phyloP scores from a whole-genome alignment of 2,113 vertebrate genomes.

The Eptesicus fuscus region DNA sequence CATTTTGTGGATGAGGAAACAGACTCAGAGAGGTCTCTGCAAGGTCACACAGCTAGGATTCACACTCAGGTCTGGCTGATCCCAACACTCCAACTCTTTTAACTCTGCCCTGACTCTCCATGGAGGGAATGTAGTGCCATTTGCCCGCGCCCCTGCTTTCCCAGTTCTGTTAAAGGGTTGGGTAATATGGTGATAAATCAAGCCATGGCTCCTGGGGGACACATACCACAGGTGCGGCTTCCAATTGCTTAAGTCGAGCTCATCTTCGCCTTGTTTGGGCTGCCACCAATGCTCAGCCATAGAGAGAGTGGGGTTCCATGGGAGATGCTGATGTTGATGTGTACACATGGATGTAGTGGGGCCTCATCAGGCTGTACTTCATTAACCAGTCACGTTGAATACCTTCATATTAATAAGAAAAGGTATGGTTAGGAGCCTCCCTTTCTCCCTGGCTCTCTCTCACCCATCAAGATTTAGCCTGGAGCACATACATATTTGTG shows the following conservation, averaged over 20 bases:
- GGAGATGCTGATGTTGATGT: not conserved
- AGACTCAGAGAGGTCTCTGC: not conserved
- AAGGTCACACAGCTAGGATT: not conserved
- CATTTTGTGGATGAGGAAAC: not conserved
- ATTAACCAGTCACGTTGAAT: slow-evolving; percentile 32
- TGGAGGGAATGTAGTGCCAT: not conserved
- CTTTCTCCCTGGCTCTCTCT: slow-evolving; percentile 51
- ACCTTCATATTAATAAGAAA: slow-evolving; percentile 34
- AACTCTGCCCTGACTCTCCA: not conserved
- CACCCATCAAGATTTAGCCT: slow-evolving; percentile 68
- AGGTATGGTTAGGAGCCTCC: not conserved
- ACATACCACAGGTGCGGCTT: not conserved
- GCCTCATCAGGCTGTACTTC: not conserved
- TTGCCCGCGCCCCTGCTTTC: not conserved
- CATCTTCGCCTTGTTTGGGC: not conserved
- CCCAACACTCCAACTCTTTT: not conserved
- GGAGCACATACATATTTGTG: slow-evolving; percentile 68
- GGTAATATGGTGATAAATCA: not conserved
- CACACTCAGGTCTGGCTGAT: not conserved
- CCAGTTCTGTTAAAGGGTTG: not conserved
- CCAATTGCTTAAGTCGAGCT: not conserved
- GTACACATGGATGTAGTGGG: not conserved
- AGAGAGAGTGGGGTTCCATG: not conserved
- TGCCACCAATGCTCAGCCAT: not conserved
- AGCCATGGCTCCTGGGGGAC: not conserved